Evolutionary conservation across 2,113 vertebrate genomes (phyloP).

Genomic region (Petroica traversi): DNA sequence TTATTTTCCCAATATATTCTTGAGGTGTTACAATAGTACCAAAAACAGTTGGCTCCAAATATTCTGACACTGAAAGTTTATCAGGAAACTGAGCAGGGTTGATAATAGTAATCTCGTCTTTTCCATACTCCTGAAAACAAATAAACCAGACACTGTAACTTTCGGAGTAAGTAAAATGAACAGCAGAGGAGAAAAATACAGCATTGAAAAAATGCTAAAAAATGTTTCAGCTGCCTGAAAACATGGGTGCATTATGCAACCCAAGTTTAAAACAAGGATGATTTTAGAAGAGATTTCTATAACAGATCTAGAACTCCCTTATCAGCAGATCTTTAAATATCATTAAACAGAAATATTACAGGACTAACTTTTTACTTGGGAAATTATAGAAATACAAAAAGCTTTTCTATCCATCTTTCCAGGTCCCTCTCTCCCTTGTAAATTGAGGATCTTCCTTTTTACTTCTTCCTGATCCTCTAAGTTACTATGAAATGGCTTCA

Average conservation of each 20-base stretch:
- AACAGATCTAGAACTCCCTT: not conserved
- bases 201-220: not conserved
- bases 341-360: not conserved
- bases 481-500: not conserved
- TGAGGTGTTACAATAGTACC: conserved; percentile 91
- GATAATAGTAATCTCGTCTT: conserved; percentile 88
- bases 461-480: not conserved
- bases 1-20: conserved; percentile 86
- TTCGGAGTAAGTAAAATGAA: not conserved
- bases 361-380: not conserved
- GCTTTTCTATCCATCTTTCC: not conserved
- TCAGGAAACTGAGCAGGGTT: conserved; percentile 93
- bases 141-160: not conserved
- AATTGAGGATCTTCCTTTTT: not conserved
- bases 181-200: not conserved
- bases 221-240: not conserved
- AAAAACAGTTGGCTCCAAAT: conserved; percentile 91
- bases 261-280: not conserved
- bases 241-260: not conserved
- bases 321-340: not conserved
- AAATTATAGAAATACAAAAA: not conserved
- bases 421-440: not conserved
- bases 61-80: conserved; percentile 81
- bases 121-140: conserved; percentile 81
- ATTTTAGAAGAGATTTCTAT: not conserved